Percentiles rank a stretch among this genome's conserved stretches.
phyloP scores from a whole-genome alignment of 2,888 invertebrate species.

The Piscicola geometra region DNA sequence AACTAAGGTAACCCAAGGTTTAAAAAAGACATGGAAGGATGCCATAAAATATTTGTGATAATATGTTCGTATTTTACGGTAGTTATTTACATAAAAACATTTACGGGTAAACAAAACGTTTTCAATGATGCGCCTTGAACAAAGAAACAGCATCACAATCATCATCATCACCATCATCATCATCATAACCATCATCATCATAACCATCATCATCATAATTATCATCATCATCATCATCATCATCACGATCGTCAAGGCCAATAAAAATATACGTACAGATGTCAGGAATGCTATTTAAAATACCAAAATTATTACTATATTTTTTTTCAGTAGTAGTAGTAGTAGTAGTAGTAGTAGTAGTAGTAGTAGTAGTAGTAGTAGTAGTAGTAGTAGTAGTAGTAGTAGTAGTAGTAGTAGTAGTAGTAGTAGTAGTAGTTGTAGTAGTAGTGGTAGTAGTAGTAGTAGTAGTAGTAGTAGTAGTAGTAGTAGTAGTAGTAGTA shows the following conservation, averaged over 20 bases:
- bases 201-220: conserved; percentile 5
- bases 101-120: too few species aligned
- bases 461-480: not conserved
- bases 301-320: not conserved
- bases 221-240: conserved; percentile 15
- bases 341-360: not conserved
- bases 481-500: not conserved
- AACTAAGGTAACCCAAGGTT: too few species aligned
- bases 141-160: too few species aligned
- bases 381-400: not conserved
- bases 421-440: not conserved
- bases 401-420: not conserved
- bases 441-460: conserved; percentile 6
- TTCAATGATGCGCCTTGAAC: too few species aligned
- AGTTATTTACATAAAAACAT: too few species aligned
- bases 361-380: not conserved
- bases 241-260: not conserved
- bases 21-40: too few species aligned
- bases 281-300: not conserved
- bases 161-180: too few species aligned
- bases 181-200: not conserved
- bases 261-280: not conserved
- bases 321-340: too few species aligned
- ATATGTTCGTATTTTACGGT: too few species aligned
- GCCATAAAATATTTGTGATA: too few species aligned